phyloP scores from a whole-genome alignment of 2,888 invertebrate genomes.

The Aleiodes leptofemur region DNA sequence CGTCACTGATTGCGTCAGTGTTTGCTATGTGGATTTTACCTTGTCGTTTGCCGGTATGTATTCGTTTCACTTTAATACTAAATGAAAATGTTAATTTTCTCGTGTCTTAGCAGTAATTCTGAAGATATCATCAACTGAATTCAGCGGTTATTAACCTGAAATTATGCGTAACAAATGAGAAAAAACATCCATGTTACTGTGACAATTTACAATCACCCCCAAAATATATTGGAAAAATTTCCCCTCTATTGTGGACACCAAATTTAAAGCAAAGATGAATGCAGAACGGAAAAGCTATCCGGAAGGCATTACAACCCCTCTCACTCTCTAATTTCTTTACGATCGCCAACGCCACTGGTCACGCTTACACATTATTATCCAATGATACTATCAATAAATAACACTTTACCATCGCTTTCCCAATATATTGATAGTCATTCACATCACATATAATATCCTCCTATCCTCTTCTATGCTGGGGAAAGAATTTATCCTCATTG shows the following conservation, averaged over 20 bases:
- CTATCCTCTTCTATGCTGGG: no score
- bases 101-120: background rate
- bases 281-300: conserved; percentile 72
- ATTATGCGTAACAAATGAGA: background rate
- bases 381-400: conserved; percentile 22
- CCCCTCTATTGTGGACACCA: background rate
- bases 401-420: conserved; percentile 27
- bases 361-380: conserved; percentile 62
- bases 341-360: conserved; percentile 73
- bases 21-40: conserved; percentile 52
- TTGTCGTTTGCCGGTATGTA: conserved; percentile 26
- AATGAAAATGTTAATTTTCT: conserved; percentile 16
- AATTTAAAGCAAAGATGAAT: conserved; percentile 68
- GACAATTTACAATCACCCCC: background rate
- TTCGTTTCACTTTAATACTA: conserved; percentile 34
- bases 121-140: background rate
- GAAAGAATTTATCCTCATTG: background rate
- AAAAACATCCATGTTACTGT: background rate
- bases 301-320: conserved; percentile 70
- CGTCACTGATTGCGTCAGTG: conserved; percentile 65
- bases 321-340: conserved; percentile 74
- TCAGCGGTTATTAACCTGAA: background rate
- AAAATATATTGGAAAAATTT: background rate
- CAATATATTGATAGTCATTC: background rate
- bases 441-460: background rate